These are phyloP conservation scores for Sander vitreus DNA, from an alignment of 2,113 vertebrate species.

Conservation along the genomic window DNA sequence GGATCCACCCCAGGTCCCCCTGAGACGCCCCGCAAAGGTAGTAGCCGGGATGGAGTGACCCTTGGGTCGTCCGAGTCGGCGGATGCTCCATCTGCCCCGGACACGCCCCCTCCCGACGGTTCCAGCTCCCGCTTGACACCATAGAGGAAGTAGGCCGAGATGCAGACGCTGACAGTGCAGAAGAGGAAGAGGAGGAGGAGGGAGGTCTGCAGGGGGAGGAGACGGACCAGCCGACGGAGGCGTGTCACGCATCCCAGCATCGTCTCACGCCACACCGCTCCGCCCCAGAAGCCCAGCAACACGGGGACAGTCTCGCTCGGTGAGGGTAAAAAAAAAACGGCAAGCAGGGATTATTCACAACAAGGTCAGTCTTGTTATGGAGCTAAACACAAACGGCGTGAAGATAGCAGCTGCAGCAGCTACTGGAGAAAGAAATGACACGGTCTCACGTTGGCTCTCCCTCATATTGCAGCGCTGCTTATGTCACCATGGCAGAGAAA, in stretches of 20 bases:
- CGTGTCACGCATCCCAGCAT: constrained; percentile 89
- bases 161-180: constrained; percentile 95
- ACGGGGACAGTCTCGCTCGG: constrained; percentile 65
- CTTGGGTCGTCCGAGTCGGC: constrained; percentile 89
- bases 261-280: constrained; percentile 75
- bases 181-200: constrained; percentile 95
- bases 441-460: constrained; percentile 77
- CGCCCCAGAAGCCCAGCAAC: constrained; percentile 72
- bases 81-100: constrained; percentile 83
- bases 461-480: constrained; percentile 85
- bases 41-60: constrained; percentile 89
- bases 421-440: constrained; percentile 77
- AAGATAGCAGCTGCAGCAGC: constrained; percentile 73
- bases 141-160: constrained; percentile 98
- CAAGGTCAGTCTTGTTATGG: constrained; percentile 48
- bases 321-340: constrained; percentile 27
- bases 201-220: constrained; percentile 94
- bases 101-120: constrained; percentile 87
- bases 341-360: constrained; percentile 34
- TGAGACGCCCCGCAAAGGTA: constrained; percentile 85
- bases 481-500: constrained; percentile 99
- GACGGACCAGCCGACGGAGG: constrained; percentile 93
- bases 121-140: constrained; percentile 96
- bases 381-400: constrained; percentile 43
- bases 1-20: constrained; percentile 80